Conservation (phyloP, 2,113 vertebrate genomes). For the Dendrocopos noguchii region DNA sequence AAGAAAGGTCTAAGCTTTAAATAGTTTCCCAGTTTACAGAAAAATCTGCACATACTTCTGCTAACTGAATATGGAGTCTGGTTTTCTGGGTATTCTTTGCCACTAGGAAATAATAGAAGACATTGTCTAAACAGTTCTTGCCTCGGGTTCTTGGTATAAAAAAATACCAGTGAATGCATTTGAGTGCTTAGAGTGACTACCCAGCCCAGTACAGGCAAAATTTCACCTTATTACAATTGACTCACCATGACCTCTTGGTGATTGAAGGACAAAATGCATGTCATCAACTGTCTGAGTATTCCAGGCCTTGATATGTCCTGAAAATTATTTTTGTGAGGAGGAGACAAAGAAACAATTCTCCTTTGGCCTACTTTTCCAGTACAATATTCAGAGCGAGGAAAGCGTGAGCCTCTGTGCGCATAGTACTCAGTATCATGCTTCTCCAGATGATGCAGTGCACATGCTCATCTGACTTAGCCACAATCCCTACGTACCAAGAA, state of each 20-base stretch:
- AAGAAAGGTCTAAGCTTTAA: neutral
- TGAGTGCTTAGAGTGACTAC: neutral
- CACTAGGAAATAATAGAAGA: neutral
- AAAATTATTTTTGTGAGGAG: neutral
- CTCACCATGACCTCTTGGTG: neutral
- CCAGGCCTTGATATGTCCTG: neutral
- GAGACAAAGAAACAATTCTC: neutral
- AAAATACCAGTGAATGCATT: neutral
- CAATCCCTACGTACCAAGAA: neutral
- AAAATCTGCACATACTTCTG: neutral
- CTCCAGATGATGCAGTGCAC: fast-evolving
- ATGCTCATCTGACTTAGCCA: neutral
- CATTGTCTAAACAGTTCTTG: neutral
- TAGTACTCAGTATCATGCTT: neutral
- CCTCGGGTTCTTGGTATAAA: neutral
- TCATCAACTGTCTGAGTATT: neutral
- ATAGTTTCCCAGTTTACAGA: neutral
- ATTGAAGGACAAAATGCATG: neutral
- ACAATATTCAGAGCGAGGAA: neutral
- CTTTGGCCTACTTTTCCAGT: neutral
- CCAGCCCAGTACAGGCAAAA: neutral
- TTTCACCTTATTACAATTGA: neutral
- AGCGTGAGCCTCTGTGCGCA: neutral
- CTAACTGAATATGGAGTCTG: neutral
- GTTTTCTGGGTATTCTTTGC: neutral